A percentile compares a stretch with the other conserved stretches of the same genome.
Conservation (phyloP, 2,113 vertebrate genomes). For the Halcyon malimbica region DNA sequence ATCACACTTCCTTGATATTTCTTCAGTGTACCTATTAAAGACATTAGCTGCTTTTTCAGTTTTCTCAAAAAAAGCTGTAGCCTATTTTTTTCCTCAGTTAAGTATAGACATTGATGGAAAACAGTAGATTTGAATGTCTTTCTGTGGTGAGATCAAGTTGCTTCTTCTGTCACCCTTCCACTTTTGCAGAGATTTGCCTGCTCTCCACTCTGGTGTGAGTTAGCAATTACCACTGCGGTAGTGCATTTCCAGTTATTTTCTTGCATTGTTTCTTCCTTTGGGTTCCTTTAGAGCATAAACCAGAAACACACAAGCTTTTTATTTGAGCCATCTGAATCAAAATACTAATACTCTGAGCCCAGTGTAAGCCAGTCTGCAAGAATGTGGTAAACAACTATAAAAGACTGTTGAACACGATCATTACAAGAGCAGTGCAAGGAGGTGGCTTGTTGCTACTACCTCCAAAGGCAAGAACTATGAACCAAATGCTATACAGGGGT, state of each 20-base stretch:
- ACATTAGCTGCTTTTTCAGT: neutral
- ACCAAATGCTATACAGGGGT: accelerated
- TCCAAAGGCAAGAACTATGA: neutral
- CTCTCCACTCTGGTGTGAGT: neutral
- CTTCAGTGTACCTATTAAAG: neutral
- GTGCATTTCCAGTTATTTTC: neutral
- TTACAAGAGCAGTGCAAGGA: neutral
- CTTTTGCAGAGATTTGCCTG: neutral
- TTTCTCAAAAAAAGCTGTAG: neutral
- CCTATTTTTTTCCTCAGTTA: neutral
- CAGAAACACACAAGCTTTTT: neutral
- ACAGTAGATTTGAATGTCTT: neutral
- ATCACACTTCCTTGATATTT: neutral
- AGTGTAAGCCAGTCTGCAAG: neutral
- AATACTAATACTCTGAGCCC: neutral
- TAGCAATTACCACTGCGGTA: neutral
- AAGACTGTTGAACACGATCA: neutral
- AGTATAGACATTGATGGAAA: neutral
- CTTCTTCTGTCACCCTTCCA: neutral
- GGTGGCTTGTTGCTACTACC: neutral
- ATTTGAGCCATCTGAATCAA: neutral
- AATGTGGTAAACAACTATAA: neutral
- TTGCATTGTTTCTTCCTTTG: neutral
- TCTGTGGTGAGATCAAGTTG: neutral
- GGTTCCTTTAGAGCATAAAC: neutral